Evolutionary conservation across 1,140 invertebrate genomes (phyloP).

Genomic region (Drosophila simulans): DNA sequence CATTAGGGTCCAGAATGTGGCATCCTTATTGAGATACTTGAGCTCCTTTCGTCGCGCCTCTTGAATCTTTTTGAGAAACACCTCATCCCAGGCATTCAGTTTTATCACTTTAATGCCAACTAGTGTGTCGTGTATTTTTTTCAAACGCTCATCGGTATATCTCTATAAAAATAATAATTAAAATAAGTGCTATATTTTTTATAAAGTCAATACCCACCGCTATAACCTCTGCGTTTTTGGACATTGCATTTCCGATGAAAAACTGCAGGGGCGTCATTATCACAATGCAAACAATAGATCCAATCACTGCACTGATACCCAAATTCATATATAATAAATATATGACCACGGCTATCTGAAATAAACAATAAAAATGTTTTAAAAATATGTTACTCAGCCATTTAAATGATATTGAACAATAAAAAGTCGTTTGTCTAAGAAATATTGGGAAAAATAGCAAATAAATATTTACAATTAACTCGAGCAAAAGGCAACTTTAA

Average conservation of each 20-base stretch:
- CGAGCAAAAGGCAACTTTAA: conserved; percentile 38
- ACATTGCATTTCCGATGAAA: conserved; percentile 89
- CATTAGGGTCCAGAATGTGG: conserved; percentile 90
- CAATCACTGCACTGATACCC: conserved; percentile 91
- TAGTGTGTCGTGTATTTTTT: conserved; percentile 91
- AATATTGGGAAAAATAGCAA: neutral
- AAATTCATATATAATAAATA: conserved; percentile 91
- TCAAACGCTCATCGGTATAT: conserved; percentile 90
- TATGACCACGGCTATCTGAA: conserved; percentile 90
- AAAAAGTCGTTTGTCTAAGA: neutral
- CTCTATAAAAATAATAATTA: conserved; percentile 84
- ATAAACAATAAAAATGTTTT: conserved; percentile 28
- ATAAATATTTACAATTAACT: conserved; percentile 37
- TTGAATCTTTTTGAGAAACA: conserved; percentile 89
- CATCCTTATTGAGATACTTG: conserved; percentile 89
- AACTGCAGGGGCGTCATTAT: conserved; percentile 90
- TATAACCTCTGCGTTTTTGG: conserved; percentile 88
- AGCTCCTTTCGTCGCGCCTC: conserved; percentile 89
- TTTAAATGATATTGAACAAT: neutral
- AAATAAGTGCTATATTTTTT: neutral
- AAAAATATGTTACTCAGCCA: too few species aligned
- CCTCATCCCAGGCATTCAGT: conserved; percentile 92
- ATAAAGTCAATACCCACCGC: conserved; percentile 85
- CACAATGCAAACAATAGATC: conserved; percentile 88
- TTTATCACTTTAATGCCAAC: conserved; percentile 93